Base-by-base conservation (phyloP, 2,888 invertebrate genomes). In the Pasiphila rectangulata region DNA sequence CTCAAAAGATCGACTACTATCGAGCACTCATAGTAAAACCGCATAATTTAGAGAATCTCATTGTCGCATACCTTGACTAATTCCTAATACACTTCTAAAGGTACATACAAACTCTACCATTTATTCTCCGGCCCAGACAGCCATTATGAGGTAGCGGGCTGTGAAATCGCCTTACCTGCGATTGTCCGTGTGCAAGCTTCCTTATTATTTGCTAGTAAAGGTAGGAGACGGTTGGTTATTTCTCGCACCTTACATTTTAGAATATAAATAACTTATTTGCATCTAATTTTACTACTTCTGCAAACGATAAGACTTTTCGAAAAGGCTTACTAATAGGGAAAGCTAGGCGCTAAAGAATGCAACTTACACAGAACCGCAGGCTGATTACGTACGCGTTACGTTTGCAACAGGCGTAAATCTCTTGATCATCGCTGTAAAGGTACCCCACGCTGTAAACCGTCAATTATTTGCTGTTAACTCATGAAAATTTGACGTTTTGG, bases 161-260 rank as follows among this genome's bases (percentile, higher is more conserved):
- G 65, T 69, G 62, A 67, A 69, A 69, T 70, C 63, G 51, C 17
- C 47, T 32, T 58, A 60, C 59, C 60, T 62, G 47, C 56, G 48
- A 55, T 60, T 63, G 60, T 63, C 55, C 50, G 49, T 51, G 39
- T 54, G 46, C 16, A 53, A 15, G 47, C 60, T 61, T 63, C 61
- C 60, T 62, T 61, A 59, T 59, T 58, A 61, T 54, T 46, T 51
- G 36, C 37, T 5, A 40, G 47, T 36, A 35, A 34, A 2, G 29
- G 15, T 27, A 19, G 30, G 38, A 29, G 15, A 24, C 10, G 12
- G 19, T 19, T 42, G 12, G 25, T 25, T 25, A 2, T 12, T 25
- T 12, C 25, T 27, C 13, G 3, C 12, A 25, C 1, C 3, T 27
- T 3, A 27, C 27, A 27, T 10, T 7, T 13, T 4, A 13, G 12